These are phyloP conservation scores for Ridgeia piscesae DNA, from an alignment of 1,140 invertebrate species.

Conservation along the genomic window DNA sequence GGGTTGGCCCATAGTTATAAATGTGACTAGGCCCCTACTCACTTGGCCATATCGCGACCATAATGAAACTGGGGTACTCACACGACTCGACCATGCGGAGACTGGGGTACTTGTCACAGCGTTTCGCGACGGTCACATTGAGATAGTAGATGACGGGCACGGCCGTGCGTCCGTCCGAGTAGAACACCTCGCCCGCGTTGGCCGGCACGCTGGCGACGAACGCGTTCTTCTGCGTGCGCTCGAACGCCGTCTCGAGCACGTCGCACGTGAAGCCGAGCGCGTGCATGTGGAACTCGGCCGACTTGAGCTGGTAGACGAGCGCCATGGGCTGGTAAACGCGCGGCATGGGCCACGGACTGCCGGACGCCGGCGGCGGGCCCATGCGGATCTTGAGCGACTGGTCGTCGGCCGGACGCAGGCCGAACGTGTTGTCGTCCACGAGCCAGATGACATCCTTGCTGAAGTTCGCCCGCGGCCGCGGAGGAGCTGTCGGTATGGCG, in stretches of 20 bases:
- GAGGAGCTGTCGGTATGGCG: neutral
- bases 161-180: neutral
- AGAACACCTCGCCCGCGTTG: neutral
- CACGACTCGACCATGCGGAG: constrained; percentile 29
- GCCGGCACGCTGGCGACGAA: neutral
- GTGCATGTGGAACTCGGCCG: constrained; percentile 14
- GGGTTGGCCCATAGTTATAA: too few species aligned
- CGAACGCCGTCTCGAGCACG: neutral
- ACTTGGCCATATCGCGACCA: too few species aligned
- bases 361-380: neutral
- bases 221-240: neutral
- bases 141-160: constrained; percentile 6
- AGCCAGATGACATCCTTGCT: constrained; percentile 20
- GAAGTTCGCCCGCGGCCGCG: neutral
- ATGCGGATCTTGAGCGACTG: constrained; percentile 17
- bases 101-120: constrained; percentile 19
- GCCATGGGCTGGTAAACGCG: constrained; percentile 20
- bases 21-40: too few species aligned
- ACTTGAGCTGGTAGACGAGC: constrained; percentile 11
- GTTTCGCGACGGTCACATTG: constrained; percentile 23
- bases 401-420: constrained; percentile 22
- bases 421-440: constrained; percentile 20
- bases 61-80: too few species aligned
- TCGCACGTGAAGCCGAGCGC: constrained; percentile 18
- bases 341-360: constrained; percentile 27